These are phyloP conservation scores for Clavelina lepadiformis DNA, from an alignment of 23 tunicate genomes.

Conservation along the genomic window DNA sequence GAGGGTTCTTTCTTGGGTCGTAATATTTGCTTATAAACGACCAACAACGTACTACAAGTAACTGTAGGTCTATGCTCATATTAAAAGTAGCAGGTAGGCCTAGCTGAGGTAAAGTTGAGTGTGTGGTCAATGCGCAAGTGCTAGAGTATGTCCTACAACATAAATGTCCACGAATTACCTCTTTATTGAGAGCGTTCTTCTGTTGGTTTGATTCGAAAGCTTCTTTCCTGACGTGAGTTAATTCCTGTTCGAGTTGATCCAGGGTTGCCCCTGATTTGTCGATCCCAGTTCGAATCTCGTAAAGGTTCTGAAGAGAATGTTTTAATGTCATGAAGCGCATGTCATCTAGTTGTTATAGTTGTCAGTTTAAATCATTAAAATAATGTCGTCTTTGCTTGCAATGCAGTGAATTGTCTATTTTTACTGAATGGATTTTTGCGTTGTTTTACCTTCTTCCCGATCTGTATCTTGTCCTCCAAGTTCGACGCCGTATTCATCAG, in stretches of 20 bases:
- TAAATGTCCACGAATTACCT: conserved; percentile 43
- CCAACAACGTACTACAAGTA: too few species aligned
- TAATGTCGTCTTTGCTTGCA: background rate
- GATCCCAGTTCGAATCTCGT: conserved; percentile 55
- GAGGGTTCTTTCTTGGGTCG: background rate
- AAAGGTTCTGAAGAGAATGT: conserved; percentile 27
- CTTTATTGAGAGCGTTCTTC: conserved; percentile 51
- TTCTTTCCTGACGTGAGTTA: conserved; percentile 53
- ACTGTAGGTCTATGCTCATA: too few species aligned
- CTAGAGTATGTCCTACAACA: background rate
- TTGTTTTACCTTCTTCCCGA: conserved; percentile 76
- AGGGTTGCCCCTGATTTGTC: conserved; percentile 62
- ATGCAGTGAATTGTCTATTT: background rate
- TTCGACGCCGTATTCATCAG: conserved; percentile 24
- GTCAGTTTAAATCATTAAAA: background rate
- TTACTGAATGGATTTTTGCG: too few species aligned
- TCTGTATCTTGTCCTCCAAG: conserved; percentile 75
- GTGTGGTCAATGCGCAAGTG: too few species aligned
- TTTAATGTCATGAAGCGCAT: too few species aligned
- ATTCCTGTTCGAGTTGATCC: conserved; percentile 62
- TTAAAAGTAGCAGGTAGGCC: too few species aligned
- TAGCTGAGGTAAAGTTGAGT: too few species aligned
- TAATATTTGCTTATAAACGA: background rate
- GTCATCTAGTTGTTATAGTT: background rate
- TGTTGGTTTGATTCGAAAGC: conserved; percentile 45